A percentile compares a stretch with the other conserved stretches of the same genome.
Evolutionary conservation across 2,888 invertebrate genomes (phyloP).

Genomic region (Silvanus unidentatus): DNA sequence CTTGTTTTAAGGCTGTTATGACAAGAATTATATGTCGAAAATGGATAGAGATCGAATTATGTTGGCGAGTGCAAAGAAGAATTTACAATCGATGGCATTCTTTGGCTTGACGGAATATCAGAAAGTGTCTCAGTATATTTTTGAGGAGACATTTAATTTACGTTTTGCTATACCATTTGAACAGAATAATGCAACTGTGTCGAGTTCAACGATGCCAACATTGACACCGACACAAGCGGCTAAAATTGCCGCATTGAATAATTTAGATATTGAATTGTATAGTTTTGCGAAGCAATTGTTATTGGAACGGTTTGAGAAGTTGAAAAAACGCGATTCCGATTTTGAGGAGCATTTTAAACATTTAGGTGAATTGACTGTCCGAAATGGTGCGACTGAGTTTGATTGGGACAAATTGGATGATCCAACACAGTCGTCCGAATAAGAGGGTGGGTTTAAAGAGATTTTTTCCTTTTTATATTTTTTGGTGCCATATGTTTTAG

Average conservation of each 20-base stretch:
- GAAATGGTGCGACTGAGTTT: constrained; percentile 74
- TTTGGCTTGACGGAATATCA: constrained; percentile 96
- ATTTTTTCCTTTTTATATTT: no score
- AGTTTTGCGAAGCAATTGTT: constrained; percentile 86
- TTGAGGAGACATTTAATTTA: constrained; percentile 89
- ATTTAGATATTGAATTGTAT: constrained; percentile 88
- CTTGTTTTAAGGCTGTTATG: constrained; percentile 68
- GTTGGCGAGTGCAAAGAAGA: constrained; percentile 91
- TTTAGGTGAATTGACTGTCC: constrained; percentile 71
- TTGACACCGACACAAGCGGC: constrained; percentile 69
- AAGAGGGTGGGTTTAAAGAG: not conserved
- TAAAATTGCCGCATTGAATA: constrained; percentile 73
- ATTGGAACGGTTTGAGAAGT: constrained; percentile 74
- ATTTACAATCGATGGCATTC: constrained; percentile 91
- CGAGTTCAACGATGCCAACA: constrained; percentile 73
- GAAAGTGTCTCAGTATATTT: constrained; percentile 86
- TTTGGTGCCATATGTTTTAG: no score
- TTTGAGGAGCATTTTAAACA: constrained; percentile 79
- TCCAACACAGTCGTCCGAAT: constrained; percentile 20
- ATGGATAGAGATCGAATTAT: constrained; percentile 77
- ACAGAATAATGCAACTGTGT: constrained; percentile 87
- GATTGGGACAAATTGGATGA: constrained; percentile 85
- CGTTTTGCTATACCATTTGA: constrained; percentile 85
- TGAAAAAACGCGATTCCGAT: constrained; percentile 73
- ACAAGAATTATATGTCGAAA: constrained; percentile 68